Percentiles rank a stretch among this genome's conserved stretches.
phyloP scores from a whole-genome alignment of 2,113 vertebrate genomes.

The Triplophysa dalaica region DNA sequence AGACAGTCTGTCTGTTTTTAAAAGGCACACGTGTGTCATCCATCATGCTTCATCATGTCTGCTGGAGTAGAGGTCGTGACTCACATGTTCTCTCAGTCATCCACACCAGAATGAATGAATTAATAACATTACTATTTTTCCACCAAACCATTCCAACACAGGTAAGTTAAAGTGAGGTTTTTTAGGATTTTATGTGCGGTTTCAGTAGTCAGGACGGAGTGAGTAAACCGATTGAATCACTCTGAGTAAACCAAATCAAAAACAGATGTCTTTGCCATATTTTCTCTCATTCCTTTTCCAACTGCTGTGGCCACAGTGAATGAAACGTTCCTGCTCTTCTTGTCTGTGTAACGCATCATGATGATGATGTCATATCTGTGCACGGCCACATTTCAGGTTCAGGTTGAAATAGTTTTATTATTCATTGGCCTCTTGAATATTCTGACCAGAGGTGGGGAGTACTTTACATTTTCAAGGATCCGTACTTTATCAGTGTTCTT shows the following conservation, averaged over 20 bases:
- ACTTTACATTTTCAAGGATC: too few species aligned
- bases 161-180: background rate
- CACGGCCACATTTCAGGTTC: too few species aligned
- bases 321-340: background rate
- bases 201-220: background rate
- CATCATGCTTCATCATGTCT: background rate
- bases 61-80: conserved; percentile 1
- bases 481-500: too few species aligned
- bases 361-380: too few species aligned
- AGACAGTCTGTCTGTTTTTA: background rate
- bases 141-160: background rate
- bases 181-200: background rate
- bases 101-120: background rate
- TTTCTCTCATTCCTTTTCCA: background rate
- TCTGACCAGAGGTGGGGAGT: too few species aligned
- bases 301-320: too few species aligned
- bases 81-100: background rate
- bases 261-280: background rate
- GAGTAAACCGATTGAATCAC: background rate
- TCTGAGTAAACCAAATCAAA: conserved; percentile 5
- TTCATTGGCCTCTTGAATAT: too few species aligned
- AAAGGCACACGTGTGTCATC: background rate
- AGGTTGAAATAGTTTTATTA: background rate
- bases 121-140: background rate
- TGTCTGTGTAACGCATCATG: too few species aligned